phyloP scores from a whole-genome alignment of 2,888 invertebrate species.

The Octodonta nipae region DNA sequence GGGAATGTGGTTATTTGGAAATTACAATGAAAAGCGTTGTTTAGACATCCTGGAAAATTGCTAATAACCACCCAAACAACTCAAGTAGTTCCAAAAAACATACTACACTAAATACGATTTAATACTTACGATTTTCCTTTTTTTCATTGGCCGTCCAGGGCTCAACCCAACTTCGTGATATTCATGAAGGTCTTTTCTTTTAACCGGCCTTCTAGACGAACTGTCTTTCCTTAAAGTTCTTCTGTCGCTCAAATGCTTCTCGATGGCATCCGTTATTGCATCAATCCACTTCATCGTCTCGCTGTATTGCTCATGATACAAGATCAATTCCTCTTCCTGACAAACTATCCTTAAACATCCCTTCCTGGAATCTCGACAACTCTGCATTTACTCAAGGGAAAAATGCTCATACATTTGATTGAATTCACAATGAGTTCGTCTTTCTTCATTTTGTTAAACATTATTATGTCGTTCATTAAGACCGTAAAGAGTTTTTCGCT shows the following conservation, averaged over 20 bases:
- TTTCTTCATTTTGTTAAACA: conserved; percentile 56
- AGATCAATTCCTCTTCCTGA: conserved; percentile 42
- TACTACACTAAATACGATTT: too few relatives aligned
- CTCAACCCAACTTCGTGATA: conserved; percentile 41
- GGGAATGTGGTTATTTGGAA: too few relatives aligned
- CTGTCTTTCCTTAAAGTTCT: conserved; percentile 51
- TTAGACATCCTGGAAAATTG: too few relatives aligned
- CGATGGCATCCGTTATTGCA: conserved; percentile 42
- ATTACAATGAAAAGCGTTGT: too few relatives aligned
- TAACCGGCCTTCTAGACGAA: conserved; percentile 46
- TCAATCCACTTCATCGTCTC: conserved; percentile 46
- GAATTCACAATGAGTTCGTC: conserved; percentile 45
- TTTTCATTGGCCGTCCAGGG: conserved; percentile 38
- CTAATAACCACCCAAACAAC: too few relatives aligned
- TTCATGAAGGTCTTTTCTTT: conserved; percentile 42
- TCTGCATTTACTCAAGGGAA: conserved; percentile 57
- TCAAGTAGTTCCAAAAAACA: too few relatives aligned
- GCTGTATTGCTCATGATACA: conserved; percentile 42
- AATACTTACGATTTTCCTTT: conserved; percentile 26
- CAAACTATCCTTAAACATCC: conserved; percentile 49
- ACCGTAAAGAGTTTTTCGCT: conserved; percentile 50
- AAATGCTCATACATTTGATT: conserved; percentile 50
- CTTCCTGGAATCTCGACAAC: conserved; percentile 45
- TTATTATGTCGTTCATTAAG: conserved; percentile 57
- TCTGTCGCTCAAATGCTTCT: conserved; percentile 43